phyloP scores from a whole-genome alignment of 2,797 vertebrate species.

The Toxotes lorentzi region DNA sequence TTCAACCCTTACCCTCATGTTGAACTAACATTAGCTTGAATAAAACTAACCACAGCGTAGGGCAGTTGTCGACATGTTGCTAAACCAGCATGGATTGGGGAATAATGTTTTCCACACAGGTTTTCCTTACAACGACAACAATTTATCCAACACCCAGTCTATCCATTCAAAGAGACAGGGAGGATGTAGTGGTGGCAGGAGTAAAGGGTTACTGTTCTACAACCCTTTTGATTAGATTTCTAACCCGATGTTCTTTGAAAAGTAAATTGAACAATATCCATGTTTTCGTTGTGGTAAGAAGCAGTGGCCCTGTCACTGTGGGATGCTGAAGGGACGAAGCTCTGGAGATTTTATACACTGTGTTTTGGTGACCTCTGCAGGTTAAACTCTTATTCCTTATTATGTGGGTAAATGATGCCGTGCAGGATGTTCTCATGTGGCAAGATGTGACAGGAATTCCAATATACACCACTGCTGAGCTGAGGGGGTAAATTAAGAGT shows the following conservation, averaged over 20 bases:
- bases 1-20: too few species aligned
- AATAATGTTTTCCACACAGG: too few species aligned
- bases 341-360: constrained; percentile 36
- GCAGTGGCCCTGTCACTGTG: background rate
- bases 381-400: constrained; percentile 13
- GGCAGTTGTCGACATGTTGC: too few species aligned
- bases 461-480: background rate
- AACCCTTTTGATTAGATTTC: background rate
- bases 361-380: constrained; percentile 71
- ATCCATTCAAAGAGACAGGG: too few species aligned
- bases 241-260: background rate
- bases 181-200: too few species aligned
- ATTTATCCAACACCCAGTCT: too few species aligned
- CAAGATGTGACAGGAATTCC: background rate
- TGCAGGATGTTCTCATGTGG: background rate
- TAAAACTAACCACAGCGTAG: too few species aligned
- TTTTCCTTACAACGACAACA: too few species aligned
- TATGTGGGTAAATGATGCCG: background rate
- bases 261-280: background rate
- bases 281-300: background rate
- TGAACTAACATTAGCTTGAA: too few species aligned
- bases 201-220: background rate
- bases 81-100: too few species aligned
- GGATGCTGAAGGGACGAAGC: background rate
- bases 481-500: background rate